Base-by-base conservation (phyloP, 2,113 vertebrate species). In the Elachura formosa region DNA sequence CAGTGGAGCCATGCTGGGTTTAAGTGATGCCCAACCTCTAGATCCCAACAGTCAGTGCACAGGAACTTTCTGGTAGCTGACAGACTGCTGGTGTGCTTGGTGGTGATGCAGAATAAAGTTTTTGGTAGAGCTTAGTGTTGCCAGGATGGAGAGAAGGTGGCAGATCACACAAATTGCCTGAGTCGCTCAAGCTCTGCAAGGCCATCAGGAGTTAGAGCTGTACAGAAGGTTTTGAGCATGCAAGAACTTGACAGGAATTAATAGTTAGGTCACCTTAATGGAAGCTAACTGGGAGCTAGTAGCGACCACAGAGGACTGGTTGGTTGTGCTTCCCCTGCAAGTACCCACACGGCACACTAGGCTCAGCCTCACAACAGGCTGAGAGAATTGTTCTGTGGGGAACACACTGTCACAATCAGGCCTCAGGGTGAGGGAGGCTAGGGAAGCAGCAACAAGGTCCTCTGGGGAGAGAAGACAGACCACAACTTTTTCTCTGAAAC, bases 301-400 rank as follows among this genome's bases (percentile, higher is more conserved):
- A 41, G 61, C 84, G 40, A 55, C 78, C 76, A 49, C 59, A 67
- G 79, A 62, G 67, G 31, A 56, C 18, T 80, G 34, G 18, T 20
- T 76, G 56, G 34, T 34, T 46, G 38, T 49, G 59, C 41, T 88
- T 64, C n/a, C 20, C 20, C 5, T 68, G 74, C 29, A 13, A n/a
- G 48, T 3, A 12, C 58, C 31, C 23, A 12, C 46, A 28, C 0
- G 0, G n/a, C 20, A 54, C 2, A 4, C 34, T 25, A 45, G 28
- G 9, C 52, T 18, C 22, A 20, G 33, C 40, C 90, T 81, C 77
- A 67, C 77, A 78, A n/a, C 29, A 33, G 54, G 38, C 74, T 54
- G 36, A 29, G 2, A 11, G 49, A 2, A 0, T 22, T 59, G 61
- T 68, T 17, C 48, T 59, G 28, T 1, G 2, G 19, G 38, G n/a